These are phyloP conservation scores for Drosophila mojavensis DNA, from an alignment of 1,140 invertebrate species.

Conservation along the genomic window DNA sequence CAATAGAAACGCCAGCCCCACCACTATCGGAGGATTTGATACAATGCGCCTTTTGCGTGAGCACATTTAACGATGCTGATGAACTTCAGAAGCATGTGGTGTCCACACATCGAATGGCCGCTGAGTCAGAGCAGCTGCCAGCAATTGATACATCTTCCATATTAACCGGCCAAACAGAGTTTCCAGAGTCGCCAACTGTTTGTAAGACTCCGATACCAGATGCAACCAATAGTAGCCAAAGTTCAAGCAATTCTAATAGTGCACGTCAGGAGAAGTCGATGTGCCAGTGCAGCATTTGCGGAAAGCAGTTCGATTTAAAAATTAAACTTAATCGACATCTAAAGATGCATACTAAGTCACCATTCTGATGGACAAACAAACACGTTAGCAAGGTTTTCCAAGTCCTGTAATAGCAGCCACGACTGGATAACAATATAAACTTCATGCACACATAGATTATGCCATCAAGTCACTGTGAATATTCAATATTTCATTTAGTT, in stretches of 20 bases:
- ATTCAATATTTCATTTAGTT: neutral
- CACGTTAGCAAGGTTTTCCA: neutral
- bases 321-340: slow-evolving; percentile 75
- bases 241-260: slow-evolving; percentile 11
- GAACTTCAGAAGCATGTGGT: slow-evolving; percentile 52
- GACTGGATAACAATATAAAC: neutral
- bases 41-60: slow-evolving; percentile 54
- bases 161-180: neutral
- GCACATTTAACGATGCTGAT: slow-evolving; percentile 37
- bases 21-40: slow-evolving; percentile 8
- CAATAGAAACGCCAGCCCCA: neutral
- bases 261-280: neutral
- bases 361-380: slow-evolving; percentile 8
- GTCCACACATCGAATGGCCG: slow-evolving; percentile 23
- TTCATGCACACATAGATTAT: neutral
- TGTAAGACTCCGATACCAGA: neutral
- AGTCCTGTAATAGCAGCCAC: neutral
- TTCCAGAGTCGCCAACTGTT: neutral
- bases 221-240: neutral
- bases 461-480: neutral
- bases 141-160: neutral
- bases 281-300: slow-evolving; percentile 58
- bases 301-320: slow-evolving; percentile 60
- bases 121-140: neutral
- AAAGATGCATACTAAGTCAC: slow-evolving; percentile 37